phyloP scores from a whole-genome alignment of 2,113 vertebrate genomes.

The Heptranchias perlo region DNA sequence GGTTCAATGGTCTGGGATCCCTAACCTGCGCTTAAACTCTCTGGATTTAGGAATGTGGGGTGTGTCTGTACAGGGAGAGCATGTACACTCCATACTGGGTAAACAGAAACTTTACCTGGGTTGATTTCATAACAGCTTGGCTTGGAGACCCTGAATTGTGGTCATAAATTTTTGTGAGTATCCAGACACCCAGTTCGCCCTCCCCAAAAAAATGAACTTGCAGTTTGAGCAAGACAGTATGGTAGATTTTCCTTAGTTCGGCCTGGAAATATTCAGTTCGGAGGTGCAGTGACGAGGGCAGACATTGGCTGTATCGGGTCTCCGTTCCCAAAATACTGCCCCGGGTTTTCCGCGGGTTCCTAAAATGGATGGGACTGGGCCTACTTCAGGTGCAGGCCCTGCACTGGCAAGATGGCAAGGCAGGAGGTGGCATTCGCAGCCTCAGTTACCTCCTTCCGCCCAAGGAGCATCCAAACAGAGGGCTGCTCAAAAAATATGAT shows the following conservation, averaged over 20 bases:
- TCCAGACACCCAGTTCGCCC: neutral
- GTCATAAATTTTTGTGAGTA: neutral
- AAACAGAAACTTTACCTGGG: no score
- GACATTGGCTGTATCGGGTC: no score
- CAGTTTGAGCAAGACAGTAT: neutral
- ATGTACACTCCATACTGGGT: no score
- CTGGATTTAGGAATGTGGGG: neutral
- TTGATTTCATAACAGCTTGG: neutral
- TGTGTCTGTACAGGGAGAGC: no score
- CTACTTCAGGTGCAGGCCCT: neutral
- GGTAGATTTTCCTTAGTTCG: neutral
- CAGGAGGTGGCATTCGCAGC: neutral
- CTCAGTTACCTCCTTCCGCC: neutral
- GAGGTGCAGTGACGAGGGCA: neutral
- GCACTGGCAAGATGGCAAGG: neutral
- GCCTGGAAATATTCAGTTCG: neutral
- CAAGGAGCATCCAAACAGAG: neutral
- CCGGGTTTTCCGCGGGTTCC: no score
- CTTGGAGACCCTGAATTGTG: neutral
- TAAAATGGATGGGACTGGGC: neutral
- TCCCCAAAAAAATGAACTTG: neutral
- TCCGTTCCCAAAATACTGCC: no score
- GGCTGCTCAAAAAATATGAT: neutral
- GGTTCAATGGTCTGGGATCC: neutral
- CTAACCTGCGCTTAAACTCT: neutral